phyloP scores from a whole-genome alignment of 2,888 invertebrate genomes.

The Siphonodentalium dalli region DNA sequence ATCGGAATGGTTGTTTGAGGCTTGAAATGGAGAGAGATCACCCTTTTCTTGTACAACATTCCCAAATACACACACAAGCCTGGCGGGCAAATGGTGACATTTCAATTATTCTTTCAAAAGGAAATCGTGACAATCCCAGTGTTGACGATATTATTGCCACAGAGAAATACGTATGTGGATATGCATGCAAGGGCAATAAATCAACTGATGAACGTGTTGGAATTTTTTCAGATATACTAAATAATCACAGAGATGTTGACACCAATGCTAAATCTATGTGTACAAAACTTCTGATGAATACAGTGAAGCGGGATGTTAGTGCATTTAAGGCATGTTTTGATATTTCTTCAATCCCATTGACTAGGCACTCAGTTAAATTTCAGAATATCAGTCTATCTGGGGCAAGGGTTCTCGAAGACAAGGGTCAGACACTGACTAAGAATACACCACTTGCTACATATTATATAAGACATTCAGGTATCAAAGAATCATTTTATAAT shows the following conservation, averaged over 20 bases:
- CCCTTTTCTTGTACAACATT: conserved; percentile 34
- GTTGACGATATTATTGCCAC: conserved; percentile 7
- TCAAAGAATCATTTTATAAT: conserved; percentile 21
- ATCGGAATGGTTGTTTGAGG: conserved; percentile 30
- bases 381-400: conserved; percentile 25
- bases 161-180: too few relatives aligned
- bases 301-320: conserved; percentile 17
- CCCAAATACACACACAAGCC: conserved; percentile 31
- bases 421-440: conserved; percentile 18
- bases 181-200: too few relatives aligned
- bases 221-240: too few relatives aligned
- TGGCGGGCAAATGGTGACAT: conserved; percentile 37
- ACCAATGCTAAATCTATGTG: too few relatives aligned
- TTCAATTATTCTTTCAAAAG: conserved; percentile 33
- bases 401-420: conserved; percentile 20
- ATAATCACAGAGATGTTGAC: too few relatives aligned
- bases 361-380: conserved; percentile 9
- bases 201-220: too few relatives aligned
- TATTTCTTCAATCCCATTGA: conserved; percentile 1
- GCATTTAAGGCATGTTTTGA: conserved; percentile 15
- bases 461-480: conserved; percentile 13
- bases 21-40: conserved; percentile 38
- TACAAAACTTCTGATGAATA: conserved; percentile 15
- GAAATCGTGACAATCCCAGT: conserved; percentile 30
- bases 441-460: conserved; percentile 28